Conservation (phyloP, 2,888 invertebrate genomes). For the Pilophorus perplexus region DNA sequence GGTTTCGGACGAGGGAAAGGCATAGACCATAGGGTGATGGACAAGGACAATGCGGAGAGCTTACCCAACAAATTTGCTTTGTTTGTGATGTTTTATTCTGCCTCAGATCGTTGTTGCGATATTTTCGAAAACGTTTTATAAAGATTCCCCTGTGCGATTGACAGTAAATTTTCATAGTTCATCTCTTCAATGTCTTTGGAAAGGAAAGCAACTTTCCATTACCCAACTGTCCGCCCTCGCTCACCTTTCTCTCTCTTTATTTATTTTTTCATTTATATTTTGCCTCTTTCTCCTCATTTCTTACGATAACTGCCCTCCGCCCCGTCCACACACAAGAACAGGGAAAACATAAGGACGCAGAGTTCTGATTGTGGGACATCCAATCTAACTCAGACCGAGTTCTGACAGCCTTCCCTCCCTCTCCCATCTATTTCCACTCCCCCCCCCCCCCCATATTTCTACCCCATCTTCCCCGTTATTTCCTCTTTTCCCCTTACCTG, state of each 20-base stretch:
- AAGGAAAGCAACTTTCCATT: background rate
- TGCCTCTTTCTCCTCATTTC: background rate
- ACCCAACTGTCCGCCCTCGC: background rate
- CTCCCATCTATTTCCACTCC: background rate
- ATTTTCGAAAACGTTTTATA: no score
- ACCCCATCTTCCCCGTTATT: background rate
- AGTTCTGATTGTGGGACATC: constrained; percentile 34
- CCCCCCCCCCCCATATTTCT: constrained; percentile 1
- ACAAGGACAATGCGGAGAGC: background rate
- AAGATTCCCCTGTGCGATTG: no score
- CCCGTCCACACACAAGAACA: background rate
- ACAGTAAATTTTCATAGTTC: no score
- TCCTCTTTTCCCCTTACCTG: constrained; percentile 17
- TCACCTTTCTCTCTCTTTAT: background rate
- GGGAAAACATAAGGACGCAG: background rate
- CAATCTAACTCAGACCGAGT: constrained; percentile 32
- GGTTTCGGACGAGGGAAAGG: background rate
- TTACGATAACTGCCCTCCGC: constrained; percentile 24
- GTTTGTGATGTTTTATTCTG: no score
- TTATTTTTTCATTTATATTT: background rate
- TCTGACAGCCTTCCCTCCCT: constrained; percentile 13
- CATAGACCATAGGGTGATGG: background rate
- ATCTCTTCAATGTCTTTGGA: no score
- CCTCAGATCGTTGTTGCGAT: no score
- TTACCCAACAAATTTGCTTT: background rate